phyloP scores from a whole-genome alignment of 2,113 vertebrate species.

The human region DNA sequence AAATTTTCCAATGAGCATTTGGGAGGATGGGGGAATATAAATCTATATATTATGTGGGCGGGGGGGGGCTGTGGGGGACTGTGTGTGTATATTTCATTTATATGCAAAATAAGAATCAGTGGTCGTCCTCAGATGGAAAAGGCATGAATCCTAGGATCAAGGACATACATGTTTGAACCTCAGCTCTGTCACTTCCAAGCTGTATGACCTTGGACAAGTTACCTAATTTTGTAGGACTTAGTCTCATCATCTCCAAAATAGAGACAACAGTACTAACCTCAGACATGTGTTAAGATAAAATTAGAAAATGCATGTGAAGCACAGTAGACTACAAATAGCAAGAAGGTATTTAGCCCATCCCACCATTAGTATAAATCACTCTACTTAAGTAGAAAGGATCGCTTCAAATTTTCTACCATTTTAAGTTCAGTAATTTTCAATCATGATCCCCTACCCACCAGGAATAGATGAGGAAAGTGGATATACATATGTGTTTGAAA shows the following conservation, averaged over 20 bases:
- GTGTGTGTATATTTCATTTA: not conserved
- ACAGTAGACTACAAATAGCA: not conserved
- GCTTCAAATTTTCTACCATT: not conserved
- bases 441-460: not conserved
- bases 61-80: not conserved
- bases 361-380: not conserved
- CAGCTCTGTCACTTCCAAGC: not conserved
- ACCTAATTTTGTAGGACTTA: not conserved
- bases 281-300: conserved; percentile 10
- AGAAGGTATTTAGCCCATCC: not conserved
- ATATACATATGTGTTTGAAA: not conserved
- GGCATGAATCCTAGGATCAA: not conserved
- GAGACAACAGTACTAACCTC: not conserved
- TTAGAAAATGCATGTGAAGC: not conserved
- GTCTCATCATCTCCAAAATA: not conserved
- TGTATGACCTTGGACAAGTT: not conserved
- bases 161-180: not conserved
- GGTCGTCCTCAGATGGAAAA: not conserved
- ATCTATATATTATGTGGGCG: not conserved
- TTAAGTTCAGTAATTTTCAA: conserved; percentile 19
- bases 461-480: not conserved
- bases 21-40: not conserved
- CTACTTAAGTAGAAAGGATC: not conserved
- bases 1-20: not conserved
- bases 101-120: not conserved